Evolutionary conservation across 2,888 invertebrate species (phyloP), one percentile per base, ranked within the genome.

Genomic region (Andrena bucephala): DNA sequence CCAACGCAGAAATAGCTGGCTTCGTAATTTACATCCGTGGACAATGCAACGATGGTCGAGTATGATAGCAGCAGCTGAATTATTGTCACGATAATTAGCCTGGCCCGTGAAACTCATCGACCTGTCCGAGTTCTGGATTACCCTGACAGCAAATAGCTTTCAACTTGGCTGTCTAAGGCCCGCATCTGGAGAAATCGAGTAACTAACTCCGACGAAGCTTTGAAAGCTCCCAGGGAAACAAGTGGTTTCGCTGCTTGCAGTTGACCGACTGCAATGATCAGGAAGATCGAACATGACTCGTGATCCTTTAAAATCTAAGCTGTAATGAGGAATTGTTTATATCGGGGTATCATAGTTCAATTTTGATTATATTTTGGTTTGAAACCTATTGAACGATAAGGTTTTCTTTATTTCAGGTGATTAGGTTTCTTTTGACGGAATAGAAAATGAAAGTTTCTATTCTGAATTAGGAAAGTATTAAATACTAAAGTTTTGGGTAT

Each of bases 161-260:
- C 69, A 85, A 76, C 83, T 83, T 76, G 57, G 24, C 66, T 62
- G 74, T 74, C 76, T 60, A 65, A 76, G 63, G 72, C 82, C 82
- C 77, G 69, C 82, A 82, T 85, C 82, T 52, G 20, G 77, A 86
- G 86, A 78, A 85, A 83, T 81, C 85, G 78, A 78, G 85, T 78
- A 83, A 85, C 85, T 85, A 85, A 86, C 78, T 86, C 81, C 81
- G 83, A 83, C 77, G 85, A 86, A 78, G 75, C 73, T 33, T 68
- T 60, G 78, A 77, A 78, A 81, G 80, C 83, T 65, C 68, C 68
- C 33, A 27, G 60, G 76, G 77, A 75, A 85, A 76, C 68, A 74
- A 62, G 50, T 75, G 68, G 80, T 74, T 79, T 77, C 75, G 29
- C 33, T 67, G 77, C 75, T 77, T 60, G 71, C 50, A 82, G 73